phyloP scores from a whole-genome alignment of 2,888 invertebrate species.

The Atethmia centrago region DNA sequence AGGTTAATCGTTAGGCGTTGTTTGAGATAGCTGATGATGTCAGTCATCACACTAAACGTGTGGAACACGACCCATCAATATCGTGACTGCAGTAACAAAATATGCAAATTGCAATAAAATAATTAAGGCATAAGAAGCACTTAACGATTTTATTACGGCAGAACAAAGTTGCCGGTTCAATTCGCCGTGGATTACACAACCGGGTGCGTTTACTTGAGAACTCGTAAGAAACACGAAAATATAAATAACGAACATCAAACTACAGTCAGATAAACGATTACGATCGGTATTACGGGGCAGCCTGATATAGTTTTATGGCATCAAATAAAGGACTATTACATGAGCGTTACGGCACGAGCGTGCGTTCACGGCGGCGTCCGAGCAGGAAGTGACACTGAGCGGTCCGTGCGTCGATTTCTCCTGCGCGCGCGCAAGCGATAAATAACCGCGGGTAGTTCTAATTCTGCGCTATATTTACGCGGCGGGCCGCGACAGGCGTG shows the following conservation, averaged over 20 bases:
- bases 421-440: conserved; percentile 75
- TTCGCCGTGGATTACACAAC: conserved; percentile 56
- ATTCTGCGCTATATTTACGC: conserved; percentile 87
- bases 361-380: conserved; percentile 75
- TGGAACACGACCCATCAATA: conserved; percentile 58
- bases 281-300: conserved; percentile 62
- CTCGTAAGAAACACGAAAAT: conserved; percentile 54
- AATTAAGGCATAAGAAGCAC: conserved; percentile 62
- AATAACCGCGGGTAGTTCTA: conserved; percentile 88
- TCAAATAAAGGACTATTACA: conserved; percentile 82
- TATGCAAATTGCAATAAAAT: conserved; percentile 62
- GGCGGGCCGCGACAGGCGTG: conserved; percentile 76
- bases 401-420: conserved; percentile 74
- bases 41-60: conserved; percentile 51
- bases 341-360: conserved; percentile 68
- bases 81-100: conserved; percentile 61
- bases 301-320: conserved; percentile 80
- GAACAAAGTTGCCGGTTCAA: conserved; percentile 54
- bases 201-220: conserved; percentile 55
- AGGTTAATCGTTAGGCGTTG: conserved; percentile 39
- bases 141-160: conserved; percentile 59
- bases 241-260: conserved; percentile 67
- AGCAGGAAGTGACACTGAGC: conserved; percentile 82
- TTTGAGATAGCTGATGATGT: conserved; percentile 20
- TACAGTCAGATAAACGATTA: conserved; percentile 71